Conservation (phyloP, 2,888 invertebrate genomes). For the Cataglyphis cursor region DNA sequence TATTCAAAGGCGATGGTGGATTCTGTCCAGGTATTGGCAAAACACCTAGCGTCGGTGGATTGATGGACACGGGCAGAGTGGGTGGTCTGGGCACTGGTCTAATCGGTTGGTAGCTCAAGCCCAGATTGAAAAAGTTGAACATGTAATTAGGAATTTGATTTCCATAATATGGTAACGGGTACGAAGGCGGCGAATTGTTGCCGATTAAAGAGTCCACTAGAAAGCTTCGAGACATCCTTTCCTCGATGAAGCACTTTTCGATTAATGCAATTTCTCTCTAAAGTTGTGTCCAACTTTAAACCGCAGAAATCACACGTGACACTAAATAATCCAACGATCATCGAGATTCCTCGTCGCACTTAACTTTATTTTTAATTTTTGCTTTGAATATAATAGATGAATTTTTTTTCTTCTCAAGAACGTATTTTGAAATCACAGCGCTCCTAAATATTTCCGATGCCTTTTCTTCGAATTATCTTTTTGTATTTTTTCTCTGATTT, state of each 20-base stretch:
- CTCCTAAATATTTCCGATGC: neutral
- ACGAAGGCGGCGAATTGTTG: conserved; percentile 88
- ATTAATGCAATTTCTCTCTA: conserved; percentile 12
- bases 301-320: conserved; percentile 29
- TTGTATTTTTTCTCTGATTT: neutral
- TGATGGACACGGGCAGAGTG: conserved; percentile 75
- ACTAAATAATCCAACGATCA: conserved; percentile 41
- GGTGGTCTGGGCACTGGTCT: conserved; percentile 83
- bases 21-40: conserved; percentile 78
- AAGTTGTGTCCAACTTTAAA: conserved; percentile 20
- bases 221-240: conserved; percentile 92
- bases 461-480: neutral
- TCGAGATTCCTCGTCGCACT: conserved; percentile 36
- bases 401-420: neutral
- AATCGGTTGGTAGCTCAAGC: conserved; percentile 83
- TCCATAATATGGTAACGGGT: conserved; percentile 84
- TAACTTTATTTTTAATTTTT: conserved; percentile 12
- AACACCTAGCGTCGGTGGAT: conserved; percentile 72
- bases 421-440: conserved; percentile 1
- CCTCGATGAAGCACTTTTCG: neutral
- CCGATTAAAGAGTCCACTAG: conserved; percentile 93
- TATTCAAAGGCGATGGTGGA: conserved; percentile 81
- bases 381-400: neutral
- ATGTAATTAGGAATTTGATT: conserved; percentile 86
- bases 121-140: conserved; percentile 85